A percentile compares a stretch with the other conserved stretches of the same genome.
These are phyloP conservation scores for Hybos culiciformis DNA, from an alignment of 2,888 invertebrate genomes.

Conservation along the genomic window DNA sequence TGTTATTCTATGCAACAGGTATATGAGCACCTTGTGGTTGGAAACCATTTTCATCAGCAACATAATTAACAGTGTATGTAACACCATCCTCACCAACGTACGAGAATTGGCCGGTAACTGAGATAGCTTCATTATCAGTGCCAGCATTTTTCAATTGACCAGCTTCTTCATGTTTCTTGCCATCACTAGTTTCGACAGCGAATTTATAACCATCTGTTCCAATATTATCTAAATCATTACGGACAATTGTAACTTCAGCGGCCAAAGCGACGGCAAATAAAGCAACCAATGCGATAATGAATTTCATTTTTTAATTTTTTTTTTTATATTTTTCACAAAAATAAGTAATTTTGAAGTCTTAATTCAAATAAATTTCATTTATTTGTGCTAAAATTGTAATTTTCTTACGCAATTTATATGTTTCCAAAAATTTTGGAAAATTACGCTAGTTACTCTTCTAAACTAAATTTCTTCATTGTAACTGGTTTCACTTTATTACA, in stretches of 20 bases:
- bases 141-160: slow-evolving; percentile 41
- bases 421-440: no score
- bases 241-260: slow-evolving; percentile 18
- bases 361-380: no score
- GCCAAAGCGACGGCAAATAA: slow-evolving; percentile 24
- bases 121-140: slow-evolving; percentile 39
- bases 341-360: no score
- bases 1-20: no score
- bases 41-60: slow-evolving; percentile 34
- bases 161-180: slow-evolving; percentile 38
- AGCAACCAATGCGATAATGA: slow-evolving; percentile 26
- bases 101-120: slow-evolving; percentile 39
- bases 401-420: no score
- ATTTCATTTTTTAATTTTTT: slow-evolving; percentile 33
- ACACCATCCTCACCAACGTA: slow-evolving; percentile 44
- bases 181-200: slow-evolving; percentile 38
- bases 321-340: no score
- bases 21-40: slow-evolving; percentile 40
- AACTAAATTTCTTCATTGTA: no score
- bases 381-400: no score
- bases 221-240: slow-evolving; percentile 35
- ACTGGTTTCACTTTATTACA: no score
- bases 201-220: slow-evolving; percentile 37
- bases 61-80: slow-evolving; percentile 41
- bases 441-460: no score